phyloP scores from a whole-genome alignment of 2,797 vertebrate species.

The Megaceryle alcyon region DNA sequence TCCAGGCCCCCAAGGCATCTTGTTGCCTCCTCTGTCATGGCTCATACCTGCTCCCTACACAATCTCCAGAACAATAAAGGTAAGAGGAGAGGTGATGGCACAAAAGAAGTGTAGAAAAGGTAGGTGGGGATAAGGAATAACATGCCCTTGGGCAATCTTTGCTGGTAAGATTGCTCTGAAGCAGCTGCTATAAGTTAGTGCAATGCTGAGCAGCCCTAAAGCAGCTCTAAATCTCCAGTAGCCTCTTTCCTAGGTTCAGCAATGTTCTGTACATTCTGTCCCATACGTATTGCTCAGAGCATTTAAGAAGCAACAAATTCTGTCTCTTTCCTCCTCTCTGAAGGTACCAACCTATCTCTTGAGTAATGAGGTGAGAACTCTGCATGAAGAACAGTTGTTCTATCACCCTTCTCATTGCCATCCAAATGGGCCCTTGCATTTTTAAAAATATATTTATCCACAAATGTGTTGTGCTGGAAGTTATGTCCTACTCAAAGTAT shows the following conservation, averaged over 20 bases:
- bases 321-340: background rate
- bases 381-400: background rate
- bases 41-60: background rate
- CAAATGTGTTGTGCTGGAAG: background rate
- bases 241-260: background rate
- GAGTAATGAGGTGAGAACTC: accelerated
- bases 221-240: background rate
- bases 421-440: accelerated
- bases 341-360: background rate
- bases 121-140: background rate
- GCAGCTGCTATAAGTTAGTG: background rate
- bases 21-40: background rate
- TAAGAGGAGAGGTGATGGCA: background rate
- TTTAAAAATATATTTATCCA: background rate
- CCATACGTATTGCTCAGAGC: background rate
- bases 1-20: background rate
- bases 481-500: background rate
- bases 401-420: background rate
- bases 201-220: background rate
- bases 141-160: background rate
- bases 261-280: background rate
- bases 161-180: background rate
- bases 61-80: background rate
- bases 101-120: background rate
- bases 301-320: background rate